Conservation (phyloP, 2,113 vertebrate genomes). For the Eulemur rufifrons region DNA sequence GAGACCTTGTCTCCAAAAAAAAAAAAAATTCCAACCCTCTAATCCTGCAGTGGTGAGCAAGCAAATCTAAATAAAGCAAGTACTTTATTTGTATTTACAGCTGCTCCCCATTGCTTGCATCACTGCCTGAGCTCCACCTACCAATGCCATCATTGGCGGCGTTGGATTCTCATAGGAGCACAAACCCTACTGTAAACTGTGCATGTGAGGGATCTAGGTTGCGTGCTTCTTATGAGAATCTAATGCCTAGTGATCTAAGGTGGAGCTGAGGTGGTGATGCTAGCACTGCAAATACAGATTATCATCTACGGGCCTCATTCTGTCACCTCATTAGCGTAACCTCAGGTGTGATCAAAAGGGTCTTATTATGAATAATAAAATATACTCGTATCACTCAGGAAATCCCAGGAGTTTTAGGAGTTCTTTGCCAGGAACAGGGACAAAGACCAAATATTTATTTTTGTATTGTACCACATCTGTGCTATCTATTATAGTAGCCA, state of each 20-base stretch:
- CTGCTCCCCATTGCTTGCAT: too few species aligned
- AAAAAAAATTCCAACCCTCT: not conserved
- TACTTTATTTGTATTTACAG: too few species aligned
- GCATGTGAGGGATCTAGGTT: too few species aligned
- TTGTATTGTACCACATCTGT: not conserved
- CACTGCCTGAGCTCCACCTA: too few species aligned
- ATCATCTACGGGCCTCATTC: not conserved
- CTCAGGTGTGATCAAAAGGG: not conserved
- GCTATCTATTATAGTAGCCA: not conserved
- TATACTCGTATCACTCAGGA: not conserved
- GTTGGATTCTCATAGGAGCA: too few species aligned
- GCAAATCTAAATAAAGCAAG: too few species aligned
- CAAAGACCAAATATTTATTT: not conserved
- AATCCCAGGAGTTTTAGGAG: not conserved
- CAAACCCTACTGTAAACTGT: too few species aligned
- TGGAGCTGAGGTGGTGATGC: too few species aligned
- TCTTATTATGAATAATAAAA: not conserved
- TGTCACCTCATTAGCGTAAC: not conserved
- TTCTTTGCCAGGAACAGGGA: not conserved
- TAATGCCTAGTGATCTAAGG: too few species aligned
- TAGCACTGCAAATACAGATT: too few species aligned
- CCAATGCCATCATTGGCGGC: too few species aligned
- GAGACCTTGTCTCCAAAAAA: not conserved
- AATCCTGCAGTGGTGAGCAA: not conserved
- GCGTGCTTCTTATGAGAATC: too few species aligned